A percentile compares a stretch with the other conserved stretches of the same genome.
Conservation (phyloP, 2,888 invertebrate species). For the Halictus ligatus region DNA sequence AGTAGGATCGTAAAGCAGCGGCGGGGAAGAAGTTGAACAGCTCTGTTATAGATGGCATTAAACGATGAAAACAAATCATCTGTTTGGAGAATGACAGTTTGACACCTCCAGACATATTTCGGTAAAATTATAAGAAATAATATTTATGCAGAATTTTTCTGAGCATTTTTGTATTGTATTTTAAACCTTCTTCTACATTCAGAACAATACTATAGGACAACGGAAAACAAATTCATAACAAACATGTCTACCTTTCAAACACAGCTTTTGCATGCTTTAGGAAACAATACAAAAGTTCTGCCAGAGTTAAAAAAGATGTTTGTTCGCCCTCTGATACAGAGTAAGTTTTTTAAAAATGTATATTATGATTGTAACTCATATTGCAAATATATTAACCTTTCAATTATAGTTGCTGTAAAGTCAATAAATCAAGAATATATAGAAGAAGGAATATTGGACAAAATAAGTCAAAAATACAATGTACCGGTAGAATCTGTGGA, state of each 20-base stretch:
- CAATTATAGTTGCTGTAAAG: conserved; percentile 79
- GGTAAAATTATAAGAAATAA: not conserved
- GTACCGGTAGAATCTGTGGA: conserved; percentile 84
- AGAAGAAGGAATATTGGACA: conserved; percentile 80
- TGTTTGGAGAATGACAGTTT: not conserved
- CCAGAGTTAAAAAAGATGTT: conserved; percentile 78
- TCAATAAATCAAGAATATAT: conserved; percentile 80
- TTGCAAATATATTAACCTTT: not conserved
- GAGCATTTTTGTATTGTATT: not conserved
- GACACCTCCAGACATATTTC: not conserved
- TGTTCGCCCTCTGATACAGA: conserved; percentile 79
- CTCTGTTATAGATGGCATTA: conserved; percentile 2
- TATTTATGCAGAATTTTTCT: not conserved
- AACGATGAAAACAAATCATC: not conserved
- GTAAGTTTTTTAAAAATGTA: conserved; percentile 67
- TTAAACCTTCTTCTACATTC: not conserved
- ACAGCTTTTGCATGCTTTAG: conserved; percentile 74
- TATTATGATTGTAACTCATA: not conserved
- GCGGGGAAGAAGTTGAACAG: no score
- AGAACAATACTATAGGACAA: not conserved
- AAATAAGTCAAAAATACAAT: conserved; percentile 79
- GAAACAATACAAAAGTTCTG: conserved; percentile 76
- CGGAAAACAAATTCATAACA: not conserved
- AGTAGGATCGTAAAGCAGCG: no score
- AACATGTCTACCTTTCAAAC: conserved; percentile 74